Conservation (phyloP, 2,113 vertebrate species). For the Xiphorhynchus elegans region DNA sequence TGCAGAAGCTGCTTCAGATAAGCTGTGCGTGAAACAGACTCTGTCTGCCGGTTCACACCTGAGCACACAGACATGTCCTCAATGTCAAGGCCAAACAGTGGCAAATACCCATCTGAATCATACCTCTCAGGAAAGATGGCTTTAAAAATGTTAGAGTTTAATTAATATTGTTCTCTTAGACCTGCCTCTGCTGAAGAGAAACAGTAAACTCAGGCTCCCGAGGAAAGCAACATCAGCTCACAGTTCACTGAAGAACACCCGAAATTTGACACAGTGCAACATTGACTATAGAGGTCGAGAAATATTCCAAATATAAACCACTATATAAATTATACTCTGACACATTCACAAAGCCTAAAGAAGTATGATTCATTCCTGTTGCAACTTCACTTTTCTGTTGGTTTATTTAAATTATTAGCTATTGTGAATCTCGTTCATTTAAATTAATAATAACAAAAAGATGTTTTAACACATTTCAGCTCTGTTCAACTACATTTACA, state of each 20-base stretch:
- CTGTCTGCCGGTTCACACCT: background rate
- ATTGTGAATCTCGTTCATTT: too few relatives aligned
- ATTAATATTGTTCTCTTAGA: background rate
- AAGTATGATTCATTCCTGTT: background rate
- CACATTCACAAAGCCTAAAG: conserved; percentile 9
- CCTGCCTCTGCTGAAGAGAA: background rate
- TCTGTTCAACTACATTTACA: conserved; percentile 42
- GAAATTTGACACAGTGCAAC: background rate
- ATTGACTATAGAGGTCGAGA: background rate
- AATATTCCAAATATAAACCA: conserved; percentile 29
- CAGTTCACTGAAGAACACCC: background rate
- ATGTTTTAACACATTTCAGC: background rate
- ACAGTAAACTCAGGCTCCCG: background rate
- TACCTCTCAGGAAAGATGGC: background rate
- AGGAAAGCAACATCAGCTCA: background rate
- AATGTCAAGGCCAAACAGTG: background rate
- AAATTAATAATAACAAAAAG: background rate
- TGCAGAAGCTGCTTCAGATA: background rate
- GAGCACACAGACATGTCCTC: background rate
- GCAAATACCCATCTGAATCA: background rate
- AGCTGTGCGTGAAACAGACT: background rate
- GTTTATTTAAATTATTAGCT: conserved; percentile 17
- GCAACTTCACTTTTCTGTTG: conserved; percentile 15
- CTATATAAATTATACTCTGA: background rate
- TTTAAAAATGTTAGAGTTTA: background rate